Conservation (phyloP, 2,888 invertebrate genomes). For the Tipula helvola region DNA sequence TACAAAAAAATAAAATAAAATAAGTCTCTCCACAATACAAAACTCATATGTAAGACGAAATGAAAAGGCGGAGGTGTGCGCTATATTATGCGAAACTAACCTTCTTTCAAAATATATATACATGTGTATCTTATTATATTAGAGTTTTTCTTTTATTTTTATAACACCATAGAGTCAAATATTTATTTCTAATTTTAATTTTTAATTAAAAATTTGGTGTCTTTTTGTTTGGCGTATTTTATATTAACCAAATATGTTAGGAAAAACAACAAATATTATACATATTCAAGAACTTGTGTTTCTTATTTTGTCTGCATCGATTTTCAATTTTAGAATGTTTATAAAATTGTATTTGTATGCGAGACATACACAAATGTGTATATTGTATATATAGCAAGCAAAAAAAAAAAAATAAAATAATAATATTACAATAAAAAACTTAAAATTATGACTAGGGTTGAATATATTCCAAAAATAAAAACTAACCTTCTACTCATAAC, state of each 20-base stretch:
- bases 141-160: not conserved
- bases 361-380: not conserved
- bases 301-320: not conserved
- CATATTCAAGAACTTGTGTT: not conserved
- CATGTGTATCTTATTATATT: not conserved
- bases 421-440: not conserved
- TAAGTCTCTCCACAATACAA: not conserved
- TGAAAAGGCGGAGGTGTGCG: not conserved
- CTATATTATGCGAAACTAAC: not conserved
- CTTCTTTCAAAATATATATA: not conserved
- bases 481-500: not conserved
- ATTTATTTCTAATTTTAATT: constrained; percentile 4
- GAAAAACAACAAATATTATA: not conserved
- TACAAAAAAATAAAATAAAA: not conserved
- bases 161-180: not conserved
- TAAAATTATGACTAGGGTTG: not conserved
- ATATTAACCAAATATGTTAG: not conserved
- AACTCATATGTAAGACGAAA: not conserved
- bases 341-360: not conserved
- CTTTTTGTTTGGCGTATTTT: not conserved
- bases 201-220: not conserved
- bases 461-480: not conserved
- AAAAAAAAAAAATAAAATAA: not conserved
- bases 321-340: not conserved
- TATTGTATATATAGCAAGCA: not conserved